phyloP scores from a whole-genome alignment of 2,113 vertebrate species.

The Lanius ludovicianus region DNA sequence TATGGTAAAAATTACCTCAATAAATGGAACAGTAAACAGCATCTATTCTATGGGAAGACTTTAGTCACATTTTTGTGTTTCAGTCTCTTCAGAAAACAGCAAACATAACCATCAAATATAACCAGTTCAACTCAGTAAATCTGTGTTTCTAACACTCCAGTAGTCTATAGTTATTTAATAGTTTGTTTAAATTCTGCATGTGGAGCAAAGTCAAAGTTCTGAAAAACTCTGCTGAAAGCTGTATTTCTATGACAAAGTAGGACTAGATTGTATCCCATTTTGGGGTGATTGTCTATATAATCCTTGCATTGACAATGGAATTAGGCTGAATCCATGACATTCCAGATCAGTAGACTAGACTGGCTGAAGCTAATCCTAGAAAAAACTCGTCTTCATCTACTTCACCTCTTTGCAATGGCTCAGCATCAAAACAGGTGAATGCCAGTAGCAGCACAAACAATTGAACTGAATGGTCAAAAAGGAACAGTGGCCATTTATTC shows the following conservation, averaged over 20 bases:
- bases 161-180: not conserved
- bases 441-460: not conserved
- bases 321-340: not conserved
- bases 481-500: not conserved
- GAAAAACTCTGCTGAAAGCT: not conserved
- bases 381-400: not conserved
- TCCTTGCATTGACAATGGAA: not conserved
- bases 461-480: not conserved
- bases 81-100: not conserved
- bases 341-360: not conserved
- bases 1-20: not conserved
- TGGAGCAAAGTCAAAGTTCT: not conserved
- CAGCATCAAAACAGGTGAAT: not conserved
- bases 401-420: not conserved
- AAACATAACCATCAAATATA: not conserved
- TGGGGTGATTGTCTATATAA: not conserved
- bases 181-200: not conserved
- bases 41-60: not conserved
- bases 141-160: not conserved
- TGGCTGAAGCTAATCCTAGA: not conserved
- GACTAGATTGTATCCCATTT: not conserved
- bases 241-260: not conserved
- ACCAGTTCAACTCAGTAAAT: not conserved
- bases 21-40: not conserved
- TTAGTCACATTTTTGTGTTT: not conserved